A percentile compares a stretch with the other conserved stretches of the same genome.
Evolutionary conservation across 2,113 vertebrate genomes (phyloP).

Genomic region (Atherinomorus stipes): DNA sequence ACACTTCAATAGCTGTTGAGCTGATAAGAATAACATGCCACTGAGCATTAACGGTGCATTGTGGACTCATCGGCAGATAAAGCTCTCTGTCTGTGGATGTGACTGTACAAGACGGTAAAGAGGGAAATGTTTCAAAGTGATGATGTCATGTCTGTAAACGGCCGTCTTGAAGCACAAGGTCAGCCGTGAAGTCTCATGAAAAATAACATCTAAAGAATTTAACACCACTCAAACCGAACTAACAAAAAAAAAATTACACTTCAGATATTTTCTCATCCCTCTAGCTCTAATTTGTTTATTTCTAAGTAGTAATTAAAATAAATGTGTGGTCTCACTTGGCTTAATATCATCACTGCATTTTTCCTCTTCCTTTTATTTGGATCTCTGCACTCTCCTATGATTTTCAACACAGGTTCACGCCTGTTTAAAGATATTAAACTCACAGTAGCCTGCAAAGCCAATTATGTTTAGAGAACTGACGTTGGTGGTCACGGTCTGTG

Average conservation of each 20-base stretch:
- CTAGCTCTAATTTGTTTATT: conserved; percentile 71
- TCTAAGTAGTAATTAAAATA: conserved; percentile 75
- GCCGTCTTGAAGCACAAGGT: conserved; percentile 65
- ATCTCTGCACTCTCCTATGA: conserved; percentile 77
- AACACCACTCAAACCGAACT: conserved; percentile 38
- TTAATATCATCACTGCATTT: conserved; percentile 74
- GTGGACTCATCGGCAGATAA: conserved; percentile 61
- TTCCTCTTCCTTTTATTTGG: conserved; percentile 35
- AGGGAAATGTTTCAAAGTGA: conserved; percentile 58
- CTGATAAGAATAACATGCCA: conserved; percentile 66
- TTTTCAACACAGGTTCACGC: conserved; percentile 81
- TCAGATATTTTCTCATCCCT: conserved; percentile 52
- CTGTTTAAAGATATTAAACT: conserved; percentile 81
- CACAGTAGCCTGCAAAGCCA: conserved; percentile 76
- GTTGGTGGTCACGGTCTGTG: conserved; percentile 43
- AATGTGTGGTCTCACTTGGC: conserved; percentile 71
- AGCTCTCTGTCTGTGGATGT: conserved; percentile 44
- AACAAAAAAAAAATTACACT: conserved; percentile 51
- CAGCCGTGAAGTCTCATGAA: conserved; percentile 35
- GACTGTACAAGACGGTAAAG: conserved; percentile 45
- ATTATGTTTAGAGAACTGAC: conserved; percentile 63
- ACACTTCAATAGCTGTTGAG: conserved; percentile 70
- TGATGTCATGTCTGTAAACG: conserved; percentile 72
- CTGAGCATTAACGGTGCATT: conserved; percentile 55
- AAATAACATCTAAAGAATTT: conserved; percentile 42